These are phyloP conservation scores for Pseudochaenichthys georgianus DNA, from an alignment of 2,797 vertebrate species.

Conservation along the genomic window DNA sequence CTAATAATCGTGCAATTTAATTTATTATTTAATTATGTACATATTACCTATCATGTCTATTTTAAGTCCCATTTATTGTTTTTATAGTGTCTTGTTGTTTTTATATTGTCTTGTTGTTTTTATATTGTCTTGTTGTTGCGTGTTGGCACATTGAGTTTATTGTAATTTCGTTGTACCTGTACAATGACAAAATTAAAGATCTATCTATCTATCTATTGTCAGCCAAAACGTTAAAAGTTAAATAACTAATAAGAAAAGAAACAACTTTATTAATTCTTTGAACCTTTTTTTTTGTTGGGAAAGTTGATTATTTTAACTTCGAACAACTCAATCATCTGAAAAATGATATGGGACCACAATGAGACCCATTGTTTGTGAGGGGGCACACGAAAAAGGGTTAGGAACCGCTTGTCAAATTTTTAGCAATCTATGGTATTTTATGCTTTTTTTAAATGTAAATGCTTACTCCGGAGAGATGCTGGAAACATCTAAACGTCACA, in stretches of 20 bases:
- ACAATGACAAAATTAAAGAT: too few species aligned
- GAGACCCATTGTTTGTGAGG: not conserved
- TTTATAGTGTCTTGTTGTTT: too few species aligned
- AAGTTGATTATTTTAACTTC: not conserved
- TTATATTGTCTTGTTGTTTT: too few species aligned
- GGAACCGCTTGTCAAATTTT: not conserved
- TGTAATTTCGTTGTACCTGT: too few species aligned
- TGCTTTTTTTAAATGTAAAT: not conserved
- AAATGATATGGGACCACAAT: not conserved
- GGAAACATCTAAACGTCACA: not conserved
- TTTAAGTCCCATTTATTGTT: too few species aligned
- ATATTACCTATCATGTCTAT: too few species aligned
- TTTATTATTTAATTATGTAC: too few species aligned
- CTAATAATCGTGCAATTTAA: too few species aligned
- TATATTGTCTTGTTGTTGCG: too few species aligned
- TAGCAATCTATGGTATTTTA: not conserved
- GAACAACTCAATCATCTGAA: not conserved
- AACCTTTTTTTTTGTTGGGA: not conserved
- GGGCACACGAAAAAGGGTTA: not conserved
- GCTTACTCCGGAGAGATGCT: not conserved
- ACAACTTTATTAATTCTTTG: not conserved
- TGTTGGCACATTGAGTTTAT: too few species aligned
- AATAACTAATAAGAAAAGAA: not conserved
- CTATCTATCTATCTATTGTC: too few species aligned
- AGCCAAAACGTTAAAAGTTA: not conserved